A percentile compares a stretch with the other conserved stretches of the same genome.
Conservation (phyloP, 2,113 vertebrate genomes). For the Ia io region DNA sequence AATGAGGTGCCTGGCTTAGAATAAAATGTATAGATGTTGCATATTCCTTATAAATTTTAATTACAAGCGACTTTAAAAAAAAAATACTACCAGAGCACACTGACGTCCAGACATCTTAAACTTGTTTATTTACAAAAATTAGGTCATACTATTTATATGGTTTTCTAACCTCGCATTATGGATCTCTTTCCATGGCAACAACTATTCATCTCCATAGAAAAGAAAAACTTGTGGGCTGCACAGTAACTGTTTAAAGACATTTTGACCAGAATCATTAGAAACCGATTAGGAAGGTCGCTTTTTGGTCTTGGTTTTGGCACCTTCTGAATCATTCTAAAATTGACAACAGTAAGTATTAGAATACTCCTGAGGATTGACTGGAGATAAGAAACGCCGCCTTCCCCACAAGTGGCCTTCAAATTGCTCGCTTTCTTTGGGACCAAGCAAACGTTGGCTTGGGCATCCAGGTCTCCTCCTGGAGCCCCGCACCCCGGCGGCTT, state of each 20-base stretch:
- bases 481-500: not conserved
- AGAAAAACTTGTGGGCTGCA: not conserved
- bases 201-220: not conserved
- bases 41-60: not conserved
- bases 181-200: not conserved
- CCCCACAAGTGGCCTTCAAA: not conserved
- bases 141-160: not conserved
- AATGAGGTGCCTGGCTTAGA: not conserved
- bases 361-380: not conserved
- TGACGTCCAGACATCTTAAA: not conserved
- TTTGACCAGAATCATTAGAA: not conserved
- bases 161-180: not conserved
- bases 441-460: not conserved
- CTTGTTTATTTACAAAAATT: not conserved
- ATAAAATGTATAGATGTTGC: not conserved
- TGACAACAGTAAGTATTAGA: not conserved
- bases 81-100: not conserved
- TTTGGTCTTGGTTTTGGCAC: not conserved
- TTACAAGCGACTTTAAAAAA: not conserved
- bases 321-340: not conserved
- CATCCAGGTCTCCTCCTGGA: not conserved
- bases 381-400: not conserved
- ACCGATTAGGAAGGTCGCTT: not conserved
- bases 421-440: not conserved
- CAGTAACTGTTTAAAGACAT: not conserved